Evolutionary conservation across 2,113 vertebrate genomes (phyloP).

Genomic region (Thalassoma bifasciatum): DNA sequence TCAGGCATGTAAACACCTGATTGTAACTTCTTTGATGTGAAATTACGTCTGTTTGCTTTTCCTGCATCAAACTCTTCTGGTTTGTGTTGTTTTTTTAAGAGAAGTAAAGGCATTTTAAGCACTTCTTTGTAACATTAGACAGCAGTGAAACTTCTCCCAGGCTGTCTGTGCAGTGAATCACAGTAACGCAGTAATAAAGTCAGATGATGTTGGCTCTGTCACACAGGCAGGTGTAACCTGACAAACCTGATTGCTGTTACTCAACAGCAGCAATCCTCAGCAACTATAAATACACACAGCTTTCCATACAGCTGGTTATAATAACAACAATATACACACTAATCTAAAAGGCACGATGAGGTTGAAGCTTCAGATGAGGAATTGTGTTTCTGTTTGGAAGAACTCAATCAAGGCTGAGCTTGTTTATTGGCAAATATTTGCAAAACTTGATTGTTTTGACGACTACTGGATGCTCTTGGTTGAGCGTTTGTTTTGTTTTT

Average conservation of each 20-base stretch:
- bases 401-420: not conserved
- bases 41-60: too few species aligned
- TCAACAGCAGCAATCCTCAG: not conserved
- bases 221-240: not conserved
- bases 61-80: too few species aligned
- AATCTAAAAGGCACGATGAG: not conserved
- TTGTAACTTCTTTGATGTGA: not conserved
- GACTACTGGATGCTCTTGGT: not conserved
- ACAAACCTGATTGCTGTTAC: conserved; percentile 21
- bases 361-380: not conserved
- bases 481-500: conserved; percentile 32
- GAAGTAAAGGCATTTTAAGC: too few species aligned
- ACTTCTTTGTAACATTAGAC: too few species aligned
- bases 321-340: not conserved
- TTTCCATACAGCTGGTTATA: not conserved
- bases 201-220: not conserved
- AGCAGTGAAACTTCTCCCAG: too few species aligned
- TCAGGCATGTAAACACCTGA: not conserved
- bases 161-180: not conserved
- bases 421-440: conserved; percentile 9
- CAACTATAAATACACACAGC: not conserved
- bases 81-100: too few species aligned
- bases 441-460: conserved; percentile 13
- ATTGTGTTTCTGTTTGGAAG: not conserved
- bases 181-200: not conserved